These are phyloP conservation scores for Garrulus glandarius DNA, from an alignment of 2,797 vertebrate genomes.

Conservation along the genomic window DNA sequence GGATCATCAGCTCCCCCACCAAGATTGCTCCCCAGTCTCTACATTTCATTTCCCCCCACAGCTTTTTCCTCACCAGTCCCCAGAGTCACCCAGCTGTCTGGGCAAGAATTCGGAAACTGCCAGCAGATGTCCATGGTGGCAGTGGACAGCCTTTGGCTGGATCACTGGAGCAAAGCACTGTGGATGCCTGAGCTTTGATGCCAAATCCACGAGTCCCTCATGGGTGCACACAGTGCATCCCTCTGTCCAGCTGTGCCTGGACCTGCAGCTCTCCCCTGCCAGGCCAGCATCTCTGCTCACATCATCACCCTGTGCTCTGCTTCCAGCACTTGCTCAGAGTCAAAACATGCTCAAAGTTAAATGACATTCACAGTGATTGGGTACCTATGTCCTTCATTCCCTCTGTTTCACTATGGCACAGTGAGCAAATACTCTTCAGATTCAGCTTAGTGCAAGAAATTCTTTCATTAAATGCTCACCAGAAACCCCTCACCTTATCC, in stretches of 20 bases:
- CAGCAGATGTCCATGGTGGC: neutral
- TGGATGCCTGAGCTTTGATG: neutral
- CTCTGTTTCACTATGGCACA: neutral
- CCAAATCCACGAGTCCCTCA: rapidly evolving
- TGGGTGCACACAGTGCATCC: rapidly evolving
- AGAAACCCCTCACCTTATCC: neutral
- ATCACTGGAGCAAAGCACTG: neutral
- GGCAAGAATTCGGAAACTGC: neutral
- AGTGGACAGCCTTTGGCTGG: neutral
- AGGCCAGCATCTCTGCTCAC: neutral
- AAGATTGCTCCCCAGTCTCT: neutral
- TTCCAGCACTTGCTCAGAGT: neutral
- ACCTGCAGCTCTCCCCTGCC: neutral
- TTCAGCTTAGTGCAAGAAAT: neutral
- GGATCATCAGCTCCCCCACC: neutral
- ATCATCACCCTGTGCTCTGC: neutral
- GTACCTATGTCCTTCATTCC: neutral
- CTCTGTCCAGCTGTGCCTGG: neutral
- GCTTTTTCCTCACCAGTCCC: neutral
- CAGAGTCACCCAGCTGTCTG: neutral
- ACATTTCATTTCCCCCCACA: neutral
- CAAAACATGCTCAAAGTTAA: neutral
- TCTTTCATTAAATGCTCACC: neutral
- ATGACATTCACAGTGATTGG: neutral
- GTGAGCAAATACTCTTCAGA: neutral